Percentiles rank a stretch among this genome's conserved stretches.
Evolutionary conservation across 1,140 invertebrate species (phyloP).

Genomic region (Drosophila quadrilineata): DNA sequence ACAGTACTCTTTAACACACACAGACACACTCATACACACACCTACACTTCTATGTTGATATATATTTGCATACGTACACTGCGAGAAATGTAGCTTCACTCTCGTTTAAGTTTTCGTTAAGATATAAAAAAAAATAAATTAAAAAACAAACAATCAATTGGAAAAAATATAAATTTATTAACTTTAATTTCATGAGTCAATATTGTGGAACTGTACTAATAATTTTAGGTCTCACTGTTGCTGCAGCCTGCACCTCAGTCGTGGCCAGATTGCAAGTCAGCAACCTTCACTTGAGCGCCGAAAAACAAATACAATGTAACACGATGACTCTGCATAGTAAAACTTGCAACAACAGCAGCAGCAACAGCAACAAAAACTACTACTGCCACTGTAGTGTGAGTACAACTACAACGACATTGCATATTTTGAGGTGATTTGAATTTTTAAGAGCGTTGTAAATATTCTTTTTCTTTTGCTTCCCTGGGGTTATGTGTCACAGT

Average conservation of each 20-base stretch:
- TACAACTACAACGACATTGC: constrained; percentile 29
- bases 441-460: constrained; percentile 68
- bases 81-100: not conserved
- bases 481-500: constrained; percentile 64
- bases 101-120: not conserved
- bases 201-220: not conserved
- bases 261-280: constrained; percentile 13
- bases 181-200: not conserved
- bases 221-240: not conserved
- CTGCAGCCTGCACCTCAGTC: constrained; percentile 11
- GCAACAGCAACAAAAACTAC: not conserved
- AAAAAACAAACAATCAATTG: no score
- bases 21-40: constrained; percentile 5
- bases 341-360: not conserved
- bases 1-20: not conserved
- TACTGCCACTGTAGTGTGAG: no score
- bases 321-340: constrained; percentile 3
- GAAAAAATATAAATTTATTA: not conserved
- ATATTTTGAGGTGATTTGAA: constrained; percentile 77
- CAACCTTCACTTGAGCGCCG: not conserved
- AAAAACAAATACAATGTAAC: constrained; percentile 37
- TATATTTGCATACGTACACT: constrained; percentile 30
- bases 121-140: no score
- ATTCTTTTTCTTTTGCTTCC: constrained; percentile 66
- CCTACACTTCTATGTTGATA: not conserved